A percentile compares a stretch with the other conserved stretches of the same genome.
These are phyloP conservation scores for Harpalus rufipes DNA, from an alignment of 2,888 invertebrate species.

Conservation along the genomic window DNA sequence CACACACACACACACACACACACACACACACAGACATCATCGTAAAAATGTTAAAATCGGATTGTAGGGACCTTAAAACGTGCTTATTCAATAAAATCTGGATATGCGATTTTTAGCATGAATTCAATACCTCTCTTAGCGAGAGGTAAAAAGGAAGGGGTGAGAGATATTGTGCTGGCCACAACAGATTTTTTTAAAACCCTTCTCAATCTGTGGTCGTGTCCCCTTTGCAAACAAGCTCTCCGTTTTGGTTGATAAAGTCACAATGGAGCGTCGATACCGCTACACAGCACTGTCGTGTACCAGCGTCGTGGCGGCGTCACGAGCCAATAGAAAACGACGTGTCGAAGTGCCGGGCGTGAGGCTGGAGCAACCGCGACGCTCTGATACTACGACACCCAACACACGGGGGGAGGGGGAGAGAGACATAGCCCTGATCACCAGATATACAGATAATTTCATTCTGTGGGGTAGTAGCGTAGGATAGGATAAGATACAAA, in stretches of 20 bases:
- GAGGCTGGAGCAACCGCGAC: slow-evolving; percentile 1
- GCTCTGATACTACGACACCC: background rate
- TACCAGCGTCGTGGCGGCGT: slow-evolving; percentile 19
- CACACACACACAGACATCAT: too few relatives aligned
- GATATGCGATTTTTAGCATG: too few relatives aligned
- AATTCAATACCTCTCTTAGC: too few relatives aligned
- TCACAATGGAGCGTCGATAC: slow-evolving; percentile 54
- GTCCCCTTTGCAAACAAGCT: background rate
- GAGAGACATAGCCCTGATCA: background rate
- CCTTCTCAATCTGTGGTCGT: background rate
- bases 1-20: too few relatives aligned
- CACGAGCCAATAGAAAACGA: slow-evolving; percentile 54
- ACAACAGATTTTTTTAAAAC: too few relatives aligned
- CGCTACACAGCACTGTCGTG: slow-evolving; percentile 37
- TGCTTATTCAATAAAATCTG: too few relatives aligned
- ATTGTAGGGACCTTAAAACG: too few relatives aligned
- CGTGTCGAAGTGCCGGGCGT: slow-evolving; percentile 27
- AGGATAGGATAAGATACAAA: background rate
- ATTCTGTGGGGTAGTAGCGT: background rate
- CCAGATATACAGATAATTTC: slow-evolving; percentile 1
- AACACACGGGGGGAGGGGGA: background rate
- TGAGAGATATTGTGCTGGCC: background rate
- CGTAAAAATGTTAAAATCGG: too few relatives aligned
- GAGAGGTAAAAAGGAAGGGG: too few relatives aligned
- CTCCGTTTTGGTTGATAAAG: slow-evolving; percentile 33